Percentiles rank a stretch among this genome's conserved stretches.
These are phyloP conservation scores for Sebastolobus alascanus DNA, from an alignment of 2,797 vertebrate species.

Conservation along the genomic window DNA sequence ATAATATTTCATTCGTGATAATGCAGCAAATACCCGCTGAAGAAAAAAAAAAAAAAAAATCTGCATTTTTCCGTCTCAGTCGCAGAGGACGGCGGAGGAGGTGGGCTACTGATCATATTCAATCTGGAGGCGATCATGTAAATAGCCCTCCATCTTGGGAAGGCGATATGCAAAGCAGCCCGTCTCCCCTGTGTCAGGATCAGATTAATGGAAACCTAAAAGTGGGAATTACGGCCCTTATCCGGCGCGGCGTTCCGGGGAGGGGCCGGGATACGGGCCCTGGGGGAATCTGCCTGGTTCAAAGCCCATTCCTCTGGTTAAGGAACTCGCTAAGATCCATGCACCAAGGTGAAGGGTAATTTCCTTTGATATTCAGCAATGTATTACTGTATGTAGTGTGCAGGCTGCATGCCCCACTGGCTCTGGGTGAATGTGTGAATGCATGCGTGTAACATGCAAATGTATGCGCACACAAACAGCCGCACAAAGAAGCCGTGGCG, in stretches of 20 bases:
- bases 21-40: conserved; percentile 72
- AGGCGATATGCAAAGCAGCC: conserved; percentile 89
- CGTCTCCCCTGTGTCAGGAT: conserved; percentile 88
- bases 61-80: conserved; percentile 74
- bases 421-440: conserved; percentile 54
- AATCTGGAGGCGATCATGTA: conserved; percentile 89
- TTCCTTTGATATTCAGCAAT: conserved; percentile 86
- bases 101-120: conserved; percentile 87
- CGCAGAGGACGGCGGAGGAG: conserved; percentile 75
- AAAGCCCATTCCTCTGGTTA: conserved; percentile 87
- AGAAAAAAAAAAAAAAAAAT: conserved; percentile 52
- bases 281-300: conserved; percentile 84
- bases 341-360: conserved; percentile 88
- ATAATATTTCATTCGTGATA: conserved; percentile 79
- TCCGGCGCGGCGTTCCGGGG: conserved; percentile 82
- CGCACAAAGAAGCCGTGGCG: conserved; percentile 31
- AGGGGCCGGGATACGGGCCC: conserved; percentile 81
- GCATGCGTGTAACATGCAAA: conserved; percentile 63
- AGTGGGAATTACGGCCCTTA: conserved; percentile 91
- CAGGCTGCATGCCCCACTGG: conserved; percentile 68
- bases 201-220: conserved; percentile 92
- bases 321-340: conserved; percentile 84
- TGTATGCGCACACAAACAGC: conserved; percentile 50
- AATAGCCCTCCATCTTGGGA: conserved; percentile 87
- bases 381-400: conserved; percentile 80